Percentiles rank a stretch among this genome's conserved stretches.
phyloP scores from a whole-genome alignment of 2,888 invertebrate species.

The Andrena chrysosceles region DNA sequence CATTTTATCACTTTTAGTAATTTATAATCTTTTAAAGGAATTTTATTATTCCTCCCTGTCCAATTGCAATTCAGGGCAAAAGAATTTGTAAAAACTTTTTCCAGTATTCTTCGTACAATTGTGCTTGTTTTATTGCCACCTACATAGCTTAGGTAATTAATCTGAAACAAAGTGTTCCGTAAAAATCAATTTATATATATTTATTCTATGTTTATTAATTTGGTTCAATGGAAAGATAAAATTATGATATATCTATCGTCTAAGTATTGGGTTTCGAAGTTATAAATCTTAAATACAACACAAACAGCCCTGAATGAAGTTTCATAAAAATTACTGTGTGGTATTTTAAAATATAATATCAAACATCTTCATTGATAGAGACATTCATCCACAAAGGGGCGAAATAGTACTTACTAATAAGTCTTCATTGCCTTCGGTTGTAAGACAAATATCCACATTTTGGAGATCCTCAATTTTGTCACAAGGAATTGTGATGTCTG shows the following conservation, averaged over 20 bases:
- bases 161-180: background rate
- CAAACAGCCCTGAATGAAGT: background rate
- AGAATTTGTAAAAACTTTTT: background rate
- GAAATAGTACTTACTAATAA: background rate
- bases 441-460: too few relatives aligned
- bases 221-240: background rate
- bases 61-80: background rate
- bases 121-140: background rate
- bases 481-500: too few relatives aligned
- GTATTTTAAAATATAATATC: too few relatives aligned
- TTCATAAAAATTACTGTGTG: conserved; percentile 3
- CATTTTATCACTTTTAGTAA: too few relatives aligned
- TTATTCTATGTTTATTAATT: background rate
- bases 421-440: too few relatives aligned
- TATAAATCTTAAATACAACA: background rate
- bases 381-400: too few relatives aligned
- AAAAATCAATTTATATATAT: background rate
- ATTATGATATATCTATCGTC: background rate
- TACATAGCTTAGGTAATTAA: conserved; percentile 1
- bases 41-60: conserved; percentile 9
- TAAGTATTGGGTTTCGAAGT: conserved; percentile 1
- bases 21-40: too few relatives aligned
- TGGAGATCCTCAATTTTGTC: too few relatives aligned
- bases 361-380: background rate
- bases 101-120: background rate